Percentiles rank a stretch among this genome's conserved stretches.
Conservation (phyloP, 2,888 invertebrate species). For the Nysson spinosus region DNA sequence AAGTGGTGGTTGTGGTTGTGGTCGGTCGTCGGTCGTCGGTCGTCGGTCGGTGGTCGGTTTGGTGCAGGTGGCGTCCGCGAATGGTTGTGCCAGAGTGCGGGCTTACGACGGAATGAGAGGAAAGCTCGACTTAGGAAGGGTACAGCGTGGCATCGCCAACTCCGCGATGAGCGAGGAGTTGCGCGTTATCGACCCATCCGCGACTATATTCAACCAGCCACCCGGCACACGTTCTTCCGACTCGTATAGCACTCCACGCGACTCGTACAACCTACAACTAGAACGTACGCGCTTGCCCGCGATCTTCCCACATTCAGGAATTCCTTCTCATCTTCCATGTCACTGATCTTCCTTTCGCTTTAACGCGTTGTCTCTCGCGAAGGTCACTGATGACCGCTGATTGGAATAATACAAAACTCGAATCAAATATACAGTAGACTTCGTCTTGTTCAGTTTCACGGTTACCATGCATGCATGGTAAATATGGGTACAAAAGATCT, state of each 20-base stretch:
- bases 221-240: conserved; percentile 41
- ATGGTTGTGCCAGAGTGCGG: conserved; percentile 70
- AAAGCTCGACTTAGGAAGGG: conserved; percentile 70
- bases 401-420: too few relatives aligned
- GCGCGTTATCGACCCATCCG: conserved; percentile 76
- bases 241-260: conserved; percentile 30
- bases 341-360: too few relatives aligned
- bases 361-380: too few relatives aligned
- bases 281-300: conserved; percentile 24
- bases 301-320: background rate
- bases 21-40: conserved; percentile 26
- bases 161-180: conserved; percentile 70
- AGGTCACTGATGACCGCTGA: too few relatives aligned
- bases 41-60: conserved; percentile 46
- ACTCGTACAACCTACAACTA: conserved; percentile 25
- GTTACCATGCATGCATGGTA: too few relatives aligned
- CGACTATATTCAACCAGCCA: conserved; percentile 63
- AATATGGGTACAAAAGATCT: too few relatives aligned
- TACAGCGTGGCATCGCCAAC: conserved; percentile 70
- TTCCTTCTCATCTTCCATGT: too few relatives aligned
- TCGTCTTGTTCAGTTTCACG: too few relatives aligned
- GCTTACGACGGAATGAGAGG: conserved; percentile 73
- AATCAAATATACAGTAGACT: too few relatives aligned
- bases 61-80: conserved; percentile 53
- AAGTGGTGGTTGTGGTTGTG: conserved; percentile 42